These are phyloP conservation scores for Chinchilla lanigera DNA, from an alignment of 2,113 vertebrate genomes.

Conservation along the genomic window DNA sequence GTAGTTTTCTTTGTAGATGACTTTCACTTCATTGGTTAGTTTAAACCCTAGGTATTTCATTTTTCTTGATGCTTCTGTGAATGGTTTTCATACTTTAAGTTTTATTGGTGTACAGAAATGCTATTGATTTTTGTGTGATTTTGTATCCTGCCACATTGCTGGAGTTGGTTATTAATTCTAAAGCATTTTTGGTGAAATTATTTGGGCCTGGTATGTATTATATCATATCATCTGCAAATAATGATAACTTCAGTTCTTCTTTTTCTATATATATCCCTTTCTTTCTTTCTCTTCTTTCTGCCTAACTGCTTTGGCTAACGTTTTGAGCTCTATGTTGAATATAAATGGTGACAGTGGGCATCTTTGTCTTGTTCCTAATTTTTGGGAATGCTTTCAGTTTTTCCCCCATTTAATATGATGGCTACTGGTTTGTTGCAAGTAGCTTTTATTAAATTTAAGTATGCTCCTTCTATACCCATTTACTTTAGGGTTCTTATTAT, in stretches of 20 bases:
- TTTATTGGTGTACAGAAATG: neutral
- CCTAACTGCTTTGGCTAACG: neutral
- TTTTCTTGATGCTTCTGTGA: neutral
- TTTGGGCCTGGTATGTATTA: neutral
- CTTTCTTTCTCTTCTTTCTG: neutral
- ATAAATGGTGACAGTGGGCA: neutral
- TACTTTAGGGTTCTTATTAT: neutral
- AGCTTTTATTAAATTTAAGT: neutral
- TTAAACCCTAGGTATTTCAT: neutral
- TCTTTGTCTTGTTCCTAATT: neutral
- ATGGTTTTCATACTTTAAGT: neutral
- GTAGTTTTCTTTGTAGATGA: neutral
- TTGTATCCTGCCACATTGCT: neutral
- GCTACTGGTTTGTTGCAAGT: neutral
- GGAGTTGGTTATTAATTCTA: neutral
- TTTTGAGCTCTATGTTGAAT: neutral
- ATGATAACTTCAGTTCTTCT: neutral
- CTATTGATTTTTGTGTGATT: neutral
- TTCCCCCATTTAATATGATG: neutral
- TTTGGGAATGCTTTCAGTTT: neutral
- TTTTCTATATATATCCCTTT: neutral
- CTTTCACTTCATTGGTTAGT: neutral
- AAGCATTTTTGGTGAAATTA: neutral
- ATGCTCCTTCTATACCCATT: neutral
- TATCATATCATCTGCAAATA: neutral